Evolutionary conservation across 2,888 invertebrate genomes (phyloP).

Genomic region (Drosophila infuscata): DNA sequence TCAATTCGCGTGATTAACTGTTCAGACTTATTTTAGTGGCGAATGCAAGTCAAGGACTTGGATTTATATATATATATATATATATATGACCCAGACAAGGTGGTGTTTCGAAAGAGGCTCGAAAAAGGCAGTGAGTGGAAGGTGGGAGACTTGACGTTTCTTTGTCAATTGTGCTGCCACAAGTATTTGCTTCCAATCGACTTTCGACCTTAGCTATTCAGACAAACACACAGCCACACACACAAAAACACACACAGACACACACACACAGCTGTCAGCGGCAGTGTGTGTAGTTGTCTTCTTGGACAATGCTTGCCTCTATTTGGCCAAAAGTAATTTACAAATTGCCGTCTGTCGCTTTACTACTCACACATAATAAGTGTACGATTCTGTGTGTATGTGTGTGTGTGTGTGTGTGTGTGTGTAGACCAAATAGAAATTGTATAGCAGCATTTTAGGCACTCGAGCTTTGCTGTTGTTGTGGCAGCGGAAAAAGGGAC

Average conservation of each 20-base stretch:
- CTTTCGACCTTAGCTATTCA: slow-evolving; percentile 49
- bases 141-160: slow-evolving; percentile 23
- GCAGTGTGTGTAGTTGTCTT: slow-evolving; percentile 49
- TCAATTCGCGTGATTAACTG: slow-evolving; percentile 69
- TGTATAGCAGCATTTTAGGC: slow-evolving; percentile 35
- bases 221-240: slow-evolving; percentile 9
- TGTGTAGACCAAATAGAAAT: slow-evolving; percentile 30
- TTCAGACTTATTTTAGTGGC: slow-evolving; percentile 52
- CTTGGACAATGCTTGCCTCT: slow-evolving; percentile 44
- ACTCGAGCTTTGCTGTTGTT: slow-evolving; percentile 1
- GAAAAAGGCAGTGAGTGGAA: neutral
- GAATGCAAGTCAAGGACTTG: slow-evolving; percentile 16
- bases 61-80: slow-evolving; percentile 8
- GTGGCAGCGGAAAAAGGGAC: neutral
- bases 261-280: slow-evolving; percentile 44
- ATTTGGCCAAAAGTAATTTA: slow-evolving; percentile 58
- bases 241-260: slow-evolving; percentile 12
- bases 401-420: neutral
- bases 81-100: neutral
- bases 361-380: slow-evolving; percentile 35
- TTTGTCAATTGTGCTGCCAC: slow-evolving; percentile 48
- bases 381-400: neutral
- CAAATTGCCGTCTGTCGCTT: slow-evolving; percentile 51
- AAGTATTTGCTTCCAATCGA: slow-evolving; percentile 48
- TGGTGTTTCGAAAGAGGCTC: neutral